These are phyloP conservation scores for Camponotus vicinus DNA, from an alignment of 1,140 invertebrate genomes.

Conservation along the genomic window DNA sequence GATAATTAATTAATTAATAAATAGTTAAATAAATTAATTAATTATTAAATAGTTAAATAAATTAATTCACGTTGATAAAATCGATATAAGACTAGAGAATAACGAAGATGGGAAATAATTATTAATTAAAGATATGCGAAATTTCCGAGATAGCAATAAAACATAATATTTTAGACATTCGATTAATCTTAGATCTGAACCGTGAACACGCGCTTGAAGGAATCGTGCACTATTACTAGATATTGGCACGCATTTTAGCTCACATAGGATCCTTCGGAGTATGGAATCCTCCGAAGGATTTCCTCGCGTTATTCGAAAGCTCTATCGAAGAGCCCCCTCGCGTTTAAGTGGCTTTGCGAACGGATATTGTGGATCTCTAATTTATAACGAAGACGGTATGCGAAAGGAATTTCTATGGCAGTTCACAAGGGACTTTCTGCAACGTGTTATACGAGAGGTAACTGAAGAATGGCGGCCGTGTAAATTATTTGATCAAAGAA, in stretches of 20 bases:
- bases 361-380: slow-evolving; percentile 59
- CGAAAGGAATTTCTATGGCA: slow-evolving; percentile 52
- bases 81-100: background rate
- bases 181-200: slow-evolving; percentile 31
- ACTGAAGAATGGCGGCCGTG: slow-evolving; percentile 31
- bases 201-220: background rate
- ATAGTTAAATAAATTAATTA: slow-evolving; percentile 14
- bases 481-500: slow-evolving; percentile 58
- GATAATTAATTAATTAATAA: background rate
- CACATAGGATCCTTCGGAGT: background rate
- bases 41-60: background rate
- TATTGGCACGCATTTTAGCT: slow-evolving; percentile 28
- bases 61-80: background rate
- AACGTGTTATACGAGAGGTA: slow-evolving; percentile 50
- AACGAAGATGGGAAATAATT: background rate
- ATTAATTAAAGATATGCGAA: background rate
- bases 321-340: slow-evolving; percentile 20
- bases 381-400: slow-evolving; percentile 52
- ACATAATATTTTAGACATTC: slow-evolving; percentile 23
- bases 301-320: slow-evolving; percentile 13
- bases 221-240: slow-evolving; percentile 26
- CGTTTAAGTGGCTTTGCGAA: slow-evolving; percentile 55
- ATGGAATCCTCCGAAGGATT: slow-evolving; percentile 3
- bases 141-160: background rate
- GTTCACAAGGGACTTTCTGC: slow-evolving; percentile 6